These are phyloP conservation scores for Fragum whitleyi DNA, from an alignment of 2,888 invertebrate genomes.

Conservation along the genomic window DNA sequence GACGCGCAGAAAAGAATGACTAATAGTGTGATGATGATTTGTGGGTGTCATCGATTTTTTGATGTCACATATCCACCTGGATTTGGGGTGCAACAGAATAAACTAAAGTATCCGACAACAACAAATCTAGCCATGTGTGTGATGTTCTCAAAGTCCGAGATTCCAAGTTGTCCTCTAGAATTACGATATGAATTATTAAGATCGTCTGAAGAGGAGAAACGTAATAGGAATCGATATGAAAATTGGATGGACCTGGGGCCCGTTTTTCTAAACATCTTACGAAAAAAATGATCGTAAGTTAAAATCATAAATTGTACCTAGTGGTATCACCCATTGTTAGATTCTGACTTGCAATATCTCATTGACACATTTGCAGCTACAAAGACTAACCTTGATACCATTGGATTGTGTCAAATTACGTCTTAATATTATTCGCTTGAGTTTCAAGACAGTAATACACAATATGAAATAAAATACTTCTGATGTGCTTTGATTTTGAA, in stretches of 20 bases:
- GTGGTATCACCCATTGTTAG: no score
- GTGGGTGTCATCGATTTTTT: neutral
- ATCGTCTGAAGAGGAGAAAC: neutral
- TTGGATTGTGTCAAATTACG: no score
- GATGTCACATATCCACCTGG: neutral
- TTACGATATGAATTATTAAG: slow-evolving; percentile 5
- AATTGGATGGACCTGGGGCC: slow-evolving; percentile 39
- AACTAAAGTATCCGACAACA: neutral
- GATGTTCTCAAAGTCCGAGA: neutral
- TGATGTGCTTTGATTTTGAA: no score
- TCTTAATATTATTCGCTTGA: no score
- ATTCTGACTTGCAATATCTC: no score
- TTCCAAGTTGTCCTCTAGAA: neutral
- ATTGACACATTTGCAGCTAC: no score
- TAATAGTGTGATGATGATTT: neutral
- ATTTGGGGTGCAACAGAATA: neutral
- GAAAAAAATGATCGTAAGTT: no score
- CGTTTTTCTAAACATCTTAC: no score
- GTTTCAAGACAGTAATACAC: no score
- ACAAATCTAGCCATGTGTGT: neutral
- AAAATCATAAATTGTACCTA: no score
- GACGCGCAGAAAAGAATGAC: neutral
- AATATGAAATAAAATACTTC: no score
- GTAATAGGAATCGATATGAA: neutral
- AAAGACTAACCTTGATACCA: no score